Base-by-base conservation (phyloP, 1,140 invertebrate genomes). In the Heliconius melpomene region DNA sequence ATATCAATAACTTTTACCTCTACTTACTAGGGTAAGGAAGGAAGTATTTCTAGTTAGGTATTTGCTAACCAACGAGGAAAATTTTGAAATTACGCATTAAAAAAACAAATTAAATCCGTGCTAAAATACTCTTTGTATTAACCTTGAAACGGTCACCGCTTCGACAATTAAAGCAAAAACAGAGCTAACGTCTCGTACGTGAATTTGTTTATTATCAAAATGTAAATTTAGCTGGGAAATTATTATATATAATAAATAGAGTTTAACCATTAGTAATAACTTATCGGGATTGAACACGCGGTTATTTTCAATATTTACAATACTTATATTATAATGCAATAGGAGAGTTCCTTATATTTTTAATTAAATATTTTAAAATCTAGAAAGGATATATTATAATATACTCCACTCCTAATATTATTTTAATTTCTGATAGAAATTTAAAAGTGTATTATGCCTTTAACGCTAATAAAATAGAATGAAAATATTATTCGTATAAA, bases 101-200 rank as follows among this genome's bases (percentile, higher is more conserved):
- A 11, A 9, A 66, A 29, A 66, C 60, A 29, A 66, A 60, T 60
- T 26, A 23, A 60, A 66, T 29, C 5, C 9, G 8, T 66, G n/a
- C 26, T 66, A 66, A 29, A 66, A 66, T 66, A 66, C 29, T 66
- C 23, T 66, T 13, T 11, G 13, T 66, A 66, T 29, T 29, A 60
- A 80, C 79, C 79, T 80, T 80, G 46, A 74, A 66, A 46, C 77
- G 75, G 75, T 81, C 77, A 66, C 72, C 50, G 78, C 77, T 72
- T 77, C 26, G 60, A 66, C 23, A 66, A 66, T 77, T 78, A 75
- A 79, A 77, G 72, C 74, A 80, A 83, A 80, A 82, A 82, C 81
- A 82, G 32, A 80, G 50, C 52, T 26, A 72, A 52, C 18, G 50
- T 50, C 71, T 76, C 52, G 2, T 72, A n/a, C 38, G 70, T 66